phyloP scores from a whole-genome alignment of 1,140 invertebrate species.

The Hycleus cichorii region DNA sequence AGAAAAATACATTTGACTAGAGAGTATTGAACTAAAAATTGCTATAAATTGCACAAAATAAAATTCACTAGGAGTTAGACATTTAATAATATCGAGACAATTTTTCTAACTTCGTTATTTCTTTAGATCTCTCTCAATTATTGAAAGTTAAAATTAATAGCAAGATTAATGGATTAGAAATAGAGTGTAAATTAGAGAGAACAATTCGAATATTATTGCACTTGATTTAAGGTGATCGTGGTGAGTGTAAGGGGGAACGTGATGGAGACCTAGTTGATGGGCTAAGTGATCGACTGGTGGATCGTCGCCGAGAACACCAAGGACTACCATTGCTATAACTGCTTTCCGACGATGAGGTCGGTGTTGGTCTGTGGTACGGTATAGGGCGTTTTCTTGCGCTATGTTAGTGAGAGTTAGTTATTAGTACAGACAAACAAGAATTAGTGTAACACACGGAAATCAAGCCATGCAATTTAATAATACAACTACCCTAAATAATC shows the following conservation, averaged over 20 bases:
- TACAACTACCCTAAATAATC: neutral
- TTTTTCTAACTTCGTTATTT: too few relatives aligned
- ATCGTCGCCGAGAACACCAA: slow-evolving; percentile 44
- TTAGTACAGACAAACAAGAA: neutral
- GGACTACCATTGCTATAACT: slow-evolving; percentile 55
- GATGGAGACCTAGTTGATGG: slow-evolving; percentile 30
- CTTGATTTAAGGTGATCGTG: slow-evolving; percentile 19
- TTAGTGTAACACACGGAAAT: slow-evolving; percentile 8
- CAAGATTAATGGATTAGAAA: too few relatives aligned
- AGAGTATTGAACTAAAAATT: neutral
- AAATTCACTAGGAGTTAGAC: neutral
- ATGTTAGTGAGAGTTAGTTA: slow-evolving; percentile 37
- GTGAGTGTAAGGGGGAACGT: slow-evolving; percentile 20
- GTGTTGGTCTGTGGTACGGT: slow-evolving; percentile 77
- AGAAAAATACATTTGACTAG: slow-evolving; percentile 5
- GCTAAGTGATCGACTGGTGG: slow-evolving; percentile 42
- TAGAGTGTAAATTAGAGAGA: too few relatives aligned
- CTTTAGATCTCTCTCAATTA: too few relatives aligned
- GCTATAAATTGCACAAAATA: neutral
- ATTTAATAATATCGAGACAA: too few relatives aligned
- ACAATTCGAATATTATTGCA: slow-evolving; percentile 1
- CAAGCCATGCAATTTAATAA: slow-evolving; percentile 18
- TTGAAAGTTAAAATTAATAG: too few relatives aligned
- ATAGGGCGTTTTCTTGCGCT: slow-evolving; percentile 86
- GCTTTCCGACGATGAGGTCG: slow-evolving; percentile 61